These are phyloP conservation scores for Crypturellus tataupa DNA, from an alignment of 2,797 vertebrate genomes.

Conservation along the genomic window DNA sequence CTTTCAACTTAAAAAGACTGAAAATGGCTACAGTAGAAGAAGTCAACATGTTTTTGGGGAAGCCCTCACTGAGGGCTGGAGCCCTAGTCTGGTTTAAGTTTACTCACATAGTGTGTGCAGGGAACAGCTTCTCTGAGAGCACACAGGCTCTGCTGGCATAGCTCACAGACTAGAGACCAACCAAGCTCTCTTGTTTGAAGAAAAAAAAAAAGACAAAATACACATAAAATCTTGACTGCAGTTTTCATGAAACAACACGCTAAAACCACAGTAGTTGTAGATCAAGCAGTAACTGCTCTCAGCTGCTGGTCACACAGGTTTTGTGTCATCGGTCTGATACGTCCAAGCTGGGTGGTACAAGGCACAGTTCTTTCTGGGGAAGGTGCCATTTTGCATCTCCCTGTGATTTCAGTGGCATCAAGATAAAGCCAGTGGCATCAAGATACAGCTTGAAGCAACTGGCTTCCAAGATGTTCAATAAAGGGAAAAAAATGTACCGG, in stretches of 20 bases:
- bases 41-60: conserved; percentile 27
- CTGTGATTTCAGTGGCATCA: neutral
- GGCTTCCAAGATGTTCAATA: neutral
- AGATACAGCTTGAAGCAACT: neutral
- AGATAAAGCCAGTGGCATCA: neutral
- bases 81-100: neutral
- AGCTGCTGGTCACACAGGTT: neutral
- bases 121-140: neutral
- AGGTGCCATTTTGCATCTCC: neutral
- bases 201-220: neutral
- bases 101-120: neutral
- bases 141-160: neutral
- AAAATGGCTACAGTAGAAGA: neutral
- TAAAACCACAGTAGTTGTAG: neutral
- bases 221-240: neutral
- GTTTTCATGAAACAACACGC: neutral
- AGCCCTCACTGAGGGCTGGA: neutral
- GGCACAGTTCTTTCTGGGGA: neutral
- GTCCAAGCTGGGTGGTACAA: neutral
- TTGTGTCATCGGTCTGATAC: neutral
- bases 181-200: neutral
- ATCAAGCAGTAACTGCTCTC: neutral
- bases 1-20: neutral
- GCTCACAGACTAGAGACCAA: neutral
- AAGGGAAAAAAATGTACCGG: neutral